Base-by-base conservation (phyloP, 2,797 vertebrate species). In the Neomorphus geoffroyi region DNA sequence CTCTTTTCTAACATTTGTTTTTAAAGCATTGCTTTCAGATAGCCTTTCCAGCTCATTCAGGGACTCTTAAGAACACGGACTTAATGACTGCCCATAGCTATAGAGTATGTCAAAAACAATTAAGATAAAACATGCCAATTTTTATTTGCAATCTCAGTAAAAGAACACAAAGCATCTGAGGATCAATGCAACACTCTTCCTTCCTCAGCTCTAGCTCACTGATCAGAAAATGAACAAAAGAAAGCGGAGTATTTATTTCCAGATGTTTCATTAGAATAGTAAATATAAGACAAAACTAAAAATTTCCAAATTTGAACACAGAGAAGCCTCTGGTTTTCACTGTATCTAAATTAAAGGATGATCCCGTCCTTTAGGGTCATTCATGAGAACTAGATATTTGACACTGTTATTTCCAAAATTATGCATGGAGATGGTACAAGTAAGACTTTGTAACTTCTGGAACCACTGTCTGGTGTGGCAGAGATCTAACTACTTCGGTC, bases 41-140 rank as follows among this genome's bases (percentile, higher is more conserved):
- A 10, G 57, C 9, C 22, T 65, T 62, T 39, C 37, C 58, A 74
- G 69, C 46, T 83, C 8, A 0, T 4, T 16, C 37, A 54, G 48
- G 53, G 45, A 28, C 8, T 57, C 39, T 17, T 9, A 28, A 54
- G 57, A 57, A 23, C 61, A 72, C 37, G 80, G 28, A 48, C 21
- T 45, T 32, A 54, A 13, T 19, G 11, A 51, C 7, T 16, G 28
- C 18, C 39, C 64, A 18, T 2, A 66, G 23, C 24, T n/a, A 15
- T 15, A 64, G 4, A 0, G 0, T 4, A 56, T 3, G 5, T 24
- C 33, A 80, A 81, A 37, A 1, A 32, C 51, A 81, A 48, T 19
- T 72, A 51, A 46, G 23, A 43, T n/a, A 80, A 85, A 80, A 41
- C 33, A 37, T 5, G 5, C 5, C 12, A 23, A 37, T 41, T 69